Evolutionary conservation across 2,113 vertebrate species (phyloP), one percentile per base, ranked within the genome.

Genomic region (Pitta sordida): DNA sequence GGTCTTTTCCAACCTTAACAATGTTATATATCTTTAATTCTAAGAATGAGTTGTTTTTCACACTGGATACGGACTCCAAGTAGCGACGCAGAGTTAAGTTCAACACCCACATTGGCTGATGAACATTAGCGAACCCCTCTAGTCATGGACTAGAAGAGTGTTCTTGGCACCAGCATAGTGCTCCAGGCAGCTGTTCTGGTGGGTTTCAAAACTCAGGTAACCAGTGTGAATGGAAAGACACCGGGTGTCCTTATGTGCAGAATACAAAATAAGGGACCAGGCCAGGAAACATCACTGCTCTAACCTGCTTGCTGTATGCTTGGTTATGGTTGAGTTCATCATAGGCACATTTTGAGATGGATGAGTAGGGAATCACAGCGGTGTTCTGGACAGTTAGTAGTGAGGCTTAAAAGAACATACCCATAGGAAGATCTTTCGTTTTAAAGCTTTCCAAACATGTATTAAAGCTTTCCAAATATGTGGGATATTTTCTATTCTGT

Each of bases 181-280:
- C 24, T 44, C 9, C 46, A 10, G 30, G 30, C 21, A 53, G 52
- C 52, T 46, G 68, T 10, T 27, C 36, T 34, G 53, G 11, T 14
- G 68, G 24, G 30, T 63, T 16, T 69, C 41, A 63, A 16, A 32
- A 51, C 36, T 36, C 34, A 11, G 2, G 1, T 39, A 16, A 22
- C 13, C n/a, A 18, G 6, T 11, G 21, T 16, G 15, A 60, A 22
- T 2, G 3, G 63, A 43, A 65, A 51, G 32, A 46, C 75, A 39
- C 0, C 0, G 13, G 18, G 6, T 39, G 16, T 64, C 68, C 26
- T 52, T 11, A 13, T n/a, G 23, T 34, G 19, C 0, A 0, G 23
- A 64, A 85, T 71, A 62, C 7, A 36, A 69, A 49, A 41, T 48
- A 24, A 78, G 60, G 15, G 5, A 39, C 18, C 9, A 17, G 37